phyloP scores from a whole-genome alignment of 2,113 vertebrate genomes.

The Esox niger region DNA sequence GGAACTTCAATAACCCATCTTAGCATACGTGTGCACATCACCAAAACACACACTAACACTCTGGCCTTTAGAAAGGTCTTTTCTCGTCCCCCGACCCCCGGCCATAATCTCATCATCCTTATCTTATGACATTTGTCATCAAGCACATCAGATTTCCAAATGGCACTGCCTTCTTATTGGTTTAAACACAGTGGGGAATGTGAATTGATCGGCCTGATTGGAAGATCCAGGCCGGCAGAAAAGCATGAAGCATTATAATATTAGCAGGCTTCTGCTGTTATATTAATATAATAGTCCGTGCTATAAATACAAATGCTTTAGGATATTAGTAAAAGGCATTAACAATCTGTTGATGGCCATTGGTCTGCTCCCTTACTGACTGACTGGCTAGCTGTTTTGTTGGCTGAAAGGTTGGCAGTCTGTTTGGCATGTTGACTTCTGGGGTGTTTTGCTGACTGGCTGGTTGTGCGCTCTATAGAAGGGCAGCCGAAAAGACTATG shows the following conservation, averaged over 20 bases:
- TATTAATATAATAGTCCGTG: neutral
- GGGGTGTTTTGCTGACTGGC: neutral
- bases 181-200: no score
- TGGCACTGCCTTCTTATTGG: conserved; percentile 32
- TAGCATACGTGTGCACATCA: no score
- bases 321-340: neutral
- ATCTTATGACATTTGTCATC: conserved; percentile 55
- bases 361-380: neutral
- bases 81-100: conserved; percentile 34
- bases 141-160: conserved; percentile 23
- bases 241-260: neutral
- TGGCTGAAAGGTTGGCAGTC: no score
- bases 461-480: neutral
- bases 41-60: conserved; percentile 21
- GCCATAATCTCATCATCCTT: conserved; percentile 51
- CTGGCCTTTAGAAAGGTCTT: conserved; percentile 46
- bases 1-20: no score
- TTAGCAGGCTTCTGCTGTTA: no score
- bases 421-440: no score
- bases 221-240: neutral
- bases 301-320: no score
- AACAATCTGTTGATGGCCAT: neutral
- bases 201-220: neutral
- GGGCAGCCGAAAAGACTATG: conserved; percentile 12
- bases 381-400: no score